These are phyloP conservation scores for Cardiocondyla obscurior DNA, from an alignment of 1,140 invertebrate genomes.

Conservation along the genomic window DNA sequence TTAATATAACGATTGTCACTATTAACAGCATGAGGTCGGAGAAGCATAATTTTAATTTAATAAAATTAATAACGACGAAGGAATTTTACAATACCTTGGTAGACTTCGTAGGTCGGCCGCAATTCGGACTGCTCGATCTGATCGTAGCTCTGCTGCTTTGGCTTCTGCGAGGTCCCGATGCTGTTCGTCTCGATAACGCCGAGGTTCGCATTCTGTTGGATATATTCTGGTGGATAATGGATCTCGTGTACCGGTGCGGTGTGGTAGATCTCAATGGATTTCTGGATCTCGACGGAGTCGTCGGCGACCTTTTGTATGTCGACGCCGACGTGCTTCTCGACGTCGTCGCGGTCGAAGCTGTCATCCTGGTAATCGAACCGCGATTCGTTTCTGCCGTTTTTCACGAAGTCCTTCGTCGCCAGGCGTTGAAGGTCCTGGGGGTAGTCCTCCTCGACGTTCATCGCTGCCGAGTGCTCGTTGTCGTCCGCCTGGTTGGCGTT, in stretches of 20 bases:
- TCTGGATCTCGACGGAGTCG: conserved; percentile 78
- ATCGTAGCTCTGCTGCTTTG: not conserved
- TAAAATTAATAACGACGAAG: not conserved
- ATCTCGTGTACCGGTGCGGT: conserved; percentile 78
- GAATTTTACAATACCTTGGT: conserved; percentile 20
- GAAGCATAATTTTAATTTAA: no score
- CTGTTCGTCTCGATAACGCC: conserved; percentile 43
- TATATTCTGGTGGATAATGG: conserved; percentile 76
- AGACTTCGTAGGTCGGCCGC: not conserved
- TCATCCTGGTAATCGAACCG: conserved; percentile 68
- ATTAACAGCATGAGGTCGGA: no score
- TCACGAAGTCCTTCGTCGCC: not conserved
- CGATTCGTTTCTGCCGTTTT: conserved; percentile 40
- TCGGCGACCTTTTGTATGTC: conserved; percentile 32
- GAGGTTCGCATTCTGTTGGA: conserved; percentile 46
- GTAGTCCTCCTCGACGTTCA: conserved; percentile 12
- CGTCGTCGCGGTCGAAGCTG: conserved; percentile 27
- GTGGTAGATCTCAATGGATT: conserved; percentile 79
- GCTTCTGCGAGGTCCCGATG: conserved; percentile 2
- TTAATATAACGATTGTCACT: no score
- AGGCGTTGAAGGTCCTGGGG: not conserved
- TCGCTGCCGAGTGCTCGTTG: not conserved
- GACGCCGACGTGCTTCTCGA: conserved; percentile 19
- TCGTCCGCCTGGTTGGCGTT: conserved; percentile 71
- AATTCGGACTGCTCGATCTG: conserved; percentile 15